Percentiles rank a stretch among this genome's conserved stretches.
Evolutionary conservation across 2,797 vertebrate species (phyloP).

Genomic region (Platalea minor): DNA sequence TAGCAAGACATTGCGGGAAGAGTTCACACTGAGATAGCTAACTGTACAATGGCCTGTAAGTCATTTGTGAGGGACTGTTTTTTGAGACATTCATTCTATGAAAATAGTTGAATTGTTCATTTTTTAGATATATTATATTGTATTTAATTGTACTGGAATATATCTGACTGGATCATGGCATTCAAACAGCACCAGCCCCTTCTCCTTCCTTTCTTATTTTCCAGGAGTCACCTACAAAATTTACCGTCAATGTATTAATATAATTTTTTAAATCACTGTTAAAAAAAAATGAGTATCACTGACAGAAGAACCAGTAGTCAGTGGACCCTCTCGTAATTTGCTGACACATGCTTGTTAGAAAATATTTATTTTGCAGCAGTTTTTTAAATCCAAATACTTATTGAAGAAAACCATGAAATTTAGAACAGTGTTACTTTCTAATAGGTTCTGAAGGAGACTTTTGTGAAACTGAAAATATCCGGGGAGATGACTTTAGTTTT

Average conservation of each 20-base stretch:
- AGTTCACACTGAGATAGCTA: background rate
- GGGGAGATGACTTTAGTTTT: background rate
- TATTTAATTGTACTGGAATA: background rate
- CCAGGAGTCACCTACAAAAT: background rate
- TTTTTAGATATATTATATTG: background rate
- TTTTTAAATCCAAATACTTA: background rate
- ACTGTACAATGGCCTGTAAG: background rate
- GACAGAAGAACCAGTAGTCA: background rate
- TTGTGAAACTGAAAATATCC: background rate
- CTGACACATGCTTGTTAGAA: background rate
- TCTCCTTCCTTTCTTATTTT: background rate
- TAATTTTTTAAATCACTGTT: background rate
- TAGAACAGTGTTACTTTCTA: background rate
- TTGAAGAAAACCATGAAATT: background rate
- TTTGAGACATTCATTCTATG: background rate
- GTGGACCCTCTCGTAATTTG: background rate
- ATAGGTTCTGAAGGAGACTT: background rate
- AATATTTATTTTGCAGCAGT: background rate
- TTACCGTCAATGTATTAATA: background rate
- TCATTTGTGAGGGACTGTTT: background rate
- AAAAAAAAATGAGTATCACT: background rate
- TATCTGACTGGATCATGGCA: background rate
- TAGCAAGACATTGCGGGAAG: background rate
- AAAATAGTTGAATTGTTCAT: background rate
- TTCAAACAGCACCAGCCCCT: background rate